Percentiles rank a stretch among this genome's conserved stretches.
phyloP scores from a whole-genome alignment of 2,113 vertebrate species.

The Lagenorhynchus albirostris region DNA sequence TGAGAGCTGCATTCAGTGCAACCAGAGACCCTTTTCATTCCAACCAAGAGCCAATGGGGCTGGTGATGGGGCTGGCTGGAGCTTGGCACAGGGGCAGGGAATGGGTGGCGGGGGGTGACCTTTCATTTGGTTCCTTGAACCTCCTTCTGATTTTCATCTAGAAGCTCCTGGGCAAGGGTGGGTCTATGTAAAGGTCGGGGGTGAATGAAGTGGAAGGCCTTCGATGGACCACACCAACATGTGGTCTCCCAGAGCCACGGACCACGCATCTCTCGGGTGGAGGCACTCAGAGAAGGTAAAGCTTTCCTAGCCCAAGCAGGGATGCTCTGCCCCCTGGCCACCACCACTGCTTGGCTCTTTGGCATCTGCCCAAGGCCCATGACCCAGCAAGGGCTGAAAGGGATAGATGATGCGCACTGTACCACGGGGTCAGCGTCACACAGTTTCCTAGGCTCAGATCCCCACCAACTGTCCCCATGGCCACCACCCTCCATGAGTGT shows the following conservation, averaged over 20 bases:
- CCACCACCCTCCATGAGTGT: neutral
- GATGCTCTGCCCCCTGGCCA: conserved; percentile 2
- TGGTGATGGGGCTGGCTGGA: neutral
- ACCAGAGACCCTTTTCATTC: conserved; percentile 56
- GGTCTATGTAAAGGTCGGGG: neutral
- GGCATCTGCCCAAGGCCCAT: conserved; percentile 63
- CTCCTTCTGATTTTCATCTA: conserved; percentile 31
- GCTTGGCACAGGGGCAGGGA: neutral
- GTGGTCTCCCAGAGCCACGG: neutral
- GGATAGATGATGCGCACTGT: neutral
- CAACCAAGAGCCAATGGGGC: neutral
- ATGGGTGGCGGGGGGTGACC: neutral
- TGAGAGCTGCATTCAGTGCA: conserved; percentile 74
- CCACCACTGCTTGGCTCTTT: conserved; percentile 51
- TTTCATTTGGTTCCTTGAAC: conserved; percentile 25
- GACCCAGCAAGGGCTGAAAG: conserved; percentile 31
- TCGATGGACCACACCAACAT: neutral
- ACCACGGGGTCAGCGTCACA: neutral
- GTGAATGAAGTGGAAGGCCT: neutral
- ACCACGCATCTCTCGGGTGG: neutral
- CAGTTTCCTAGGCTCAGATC: neutral
- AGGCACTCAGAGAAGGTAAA: conserved; percentile 59
- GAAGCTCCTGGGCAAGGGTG: conserved; percentile 45
- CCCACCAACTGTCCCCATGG: neutral
- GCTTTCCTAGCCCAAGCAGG: conserved; percentile 48